Base-by-base conservation (phyloP, 1,140 invertebrate species). In the Bombus affinis region DNA sequence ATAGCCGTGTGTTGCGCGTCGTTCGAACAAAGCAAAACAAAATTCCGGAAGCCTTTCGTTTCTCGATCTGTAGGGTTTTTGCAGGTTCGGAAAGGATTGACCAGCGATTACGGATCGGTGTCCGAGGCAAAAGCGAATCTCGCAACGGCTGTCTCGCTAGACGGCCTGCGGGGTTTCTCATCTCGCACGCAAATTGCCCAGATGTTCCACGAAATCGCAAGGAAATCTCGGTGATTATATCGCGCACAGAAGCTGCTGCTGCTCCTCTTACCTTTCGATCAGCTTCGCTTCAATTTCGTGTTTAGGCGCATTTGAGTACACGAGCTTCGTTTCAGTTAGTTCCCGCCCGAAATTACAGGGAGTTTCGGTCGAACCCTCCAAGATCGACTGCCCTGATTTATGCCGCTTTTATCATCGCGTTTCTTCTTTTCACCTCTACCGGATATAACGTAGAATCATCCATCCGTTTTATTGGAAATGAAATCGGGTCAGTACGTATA, bases 181-280 rank as follows among this genome's bases (percentile, higher is more conserved):
- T 93, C 91, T 91, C 87, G 90, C 91, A 93, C 91, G 92, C 93
- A 93, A 93, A 93, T 93, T 93, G 90, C 91, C 92, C 93, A 93
- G 93, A 94, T 94, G 92, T 93, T 94, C 92, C 92, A 89, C 91
- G 92, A 94, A 94, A 94, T 93, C 93, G 92, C 80, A 86, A 90
- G 87, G 91, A 91, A 94, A 94, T 93, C 91, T 94, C 90, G 89
- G 92, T 95, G 91, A 94, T 94, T 94, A 94, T 66, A 79, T 90
- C 90, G 90, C 89, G 92, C 91, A 91, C 90, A 92, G 92, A 91
- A 93, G 92, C 91, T 78, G 75, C 37, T 37, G 39, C 15, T 32
- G 71, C 28, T 18, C 18, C 18, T 22, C 65, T 35, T 22, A 5
- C 35, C 44, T 53, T 59, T 32, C 81, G 85, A 90, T 91, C 86